A percentile compares a stretch with the other conserved stretches of the same genome.
Evolutionary conservation across 2,797 vertebrate species (phyloP).

Genomic region (Falco columbarius): DNA sequence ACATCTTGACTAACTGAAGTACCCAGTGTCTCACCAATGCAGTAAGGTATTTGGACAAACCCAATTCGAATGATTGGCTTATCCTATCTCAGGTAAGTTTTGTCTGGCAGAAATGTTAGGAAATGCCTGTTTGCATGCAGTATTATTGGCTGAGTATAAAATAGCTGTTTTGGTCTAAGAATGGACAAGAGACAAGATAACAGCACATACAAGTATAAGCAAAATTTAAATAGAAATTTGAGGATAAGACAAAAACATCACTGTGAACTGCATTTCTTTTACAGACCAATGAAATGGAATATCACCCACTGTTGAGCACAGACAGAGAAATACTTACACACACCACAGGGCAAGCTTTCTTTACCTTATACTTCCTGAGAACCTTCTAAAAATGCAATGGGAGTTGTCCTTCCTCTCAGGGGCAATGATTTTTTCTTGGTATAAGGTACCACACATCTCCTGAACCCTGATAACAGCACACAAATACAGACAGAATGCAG

Average conservation of each 20-base stretch:
- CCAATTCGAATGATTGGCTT: not conserved
- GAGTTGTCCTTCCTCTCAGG: not conserved
- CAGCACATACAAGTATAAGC: not conserved
- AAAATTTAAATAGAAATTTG: not conserved
- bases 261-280: not conserved
- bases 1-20: not conserved
- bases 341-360: not conserved
- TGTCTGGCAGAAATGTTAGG: not conserved
- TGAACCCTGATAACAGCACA: not conserved
- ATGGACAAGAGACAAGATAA: not conserved
- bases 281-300: not conserved
- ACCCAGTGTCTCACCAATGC: not conserved
- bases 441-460: not conserved
- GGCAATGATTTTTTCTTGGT: not conserved
- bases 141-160: not conserved
- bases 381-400: not conserved
- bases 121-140: not conserved
- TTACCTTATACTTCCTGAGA: not conserved
- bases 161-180: not conserved
- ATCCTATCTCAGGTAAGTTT: not conserved
- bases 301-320: not conserved
- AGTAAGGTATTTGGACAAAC: not conserved
- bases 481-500: not conserved
- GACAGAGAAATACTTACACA: not conserved
- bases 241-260: not conserved